Percentiles rank a stretch among this genome's conserved stretches.
Evolutionary conservation across 2,113 vertebrate genomes (phyloP).

Genomic region (Microtus richardsoni): DNA sequence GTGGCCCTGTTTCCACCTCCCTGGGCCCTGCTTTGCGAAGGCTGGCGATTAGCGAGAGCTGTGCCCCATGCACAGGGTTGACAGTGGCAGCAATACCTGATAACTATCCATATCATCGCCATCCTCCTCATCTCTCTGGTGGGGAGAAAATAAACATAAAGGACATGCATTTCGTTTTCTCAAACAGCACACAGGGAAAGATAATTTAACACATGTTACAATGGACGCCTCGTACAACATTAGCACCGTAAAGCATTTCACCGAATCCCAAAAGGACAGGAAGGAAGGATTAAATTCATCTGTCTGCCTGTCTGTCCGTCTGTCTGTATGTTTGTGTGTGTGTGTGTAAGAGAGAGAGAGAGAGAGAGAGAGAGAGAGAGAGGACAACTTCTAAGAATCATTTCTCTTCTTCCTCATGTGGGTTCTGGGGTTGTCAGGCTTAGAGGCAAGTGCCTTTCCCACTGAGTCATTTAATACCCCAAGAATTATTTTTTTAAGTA

Average conservation of each 20-base stretch:
- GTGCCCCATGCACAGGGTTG: constrained; percentile 92
- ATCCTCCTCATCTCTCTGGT: constrained; percentile 96
- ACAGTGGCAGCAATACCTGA: constrained; percentile 95
- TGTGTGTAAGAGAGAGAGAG: not conserved
- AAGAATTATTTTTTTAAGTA: not conserved
- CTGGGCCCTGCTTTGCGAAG: constrained; percentile 72
- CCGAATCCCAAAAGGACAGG: not conserved
- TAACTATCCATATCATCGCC: constrained; percentile 99
- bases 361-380: no score
- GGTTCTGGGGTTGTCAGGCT: not conserved
- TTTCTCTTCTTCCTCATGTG: not conserved
- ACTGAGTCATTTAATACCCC: not conserved
- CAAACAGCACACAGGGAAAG: constrained; percentile 76
- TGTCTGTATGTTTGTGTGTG: not conserved
- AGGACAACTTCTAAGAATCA: not conserved
- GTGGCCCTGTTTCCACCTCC: constrained; percentile 33
- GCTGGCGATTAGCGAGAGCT: constrained; percentile 89
- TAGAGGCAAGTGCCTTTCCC: not conserved
- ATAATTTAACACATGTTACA: constrained; percentile 55
- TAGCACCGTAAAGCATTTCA: constrained; percentile 23
- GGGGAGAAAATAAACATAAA: constrained; percentile 94
- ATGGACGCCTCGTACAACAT: not conserved
- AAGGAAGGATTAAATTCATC: not conserved
- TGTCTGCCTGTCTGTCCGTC: no score
- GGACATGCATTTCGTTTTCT: constrained; percentile 85